Evolutionary conservation across 2,888 invertebrate species (phyloP).

Genomic region (Archips xylosteana): DNA sequence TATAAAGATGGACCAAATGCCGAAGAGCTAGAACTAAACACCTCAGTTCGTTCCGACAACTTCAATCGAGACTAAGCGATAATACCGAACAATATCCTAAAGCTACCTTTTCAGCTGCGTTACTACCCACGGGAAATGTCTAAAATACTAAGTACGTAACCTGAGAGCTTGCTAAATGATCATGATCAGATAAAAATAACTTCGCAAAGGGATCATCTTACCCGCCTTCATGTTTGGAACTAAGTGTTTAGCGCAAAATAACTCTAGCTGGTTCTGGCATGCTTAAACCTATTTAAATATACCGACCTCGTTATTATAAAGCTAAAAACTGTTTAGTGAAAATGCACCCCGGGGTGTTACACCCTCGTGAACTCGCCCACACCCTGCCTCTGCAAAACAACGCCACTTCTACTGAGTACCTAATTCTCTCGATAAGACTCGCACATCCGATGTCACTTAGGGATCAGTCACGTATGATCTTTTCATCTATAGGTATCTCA

Average conservation of each 20-base stretch:
- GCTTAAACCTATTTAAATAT: neutral
- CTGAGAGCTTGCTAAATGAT: neutral
- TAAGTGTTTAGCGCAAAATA: neutral
- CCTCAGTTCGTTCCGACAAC: no score
- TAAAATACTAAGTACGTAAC: neutral
- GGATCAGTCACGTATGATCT: neutral
- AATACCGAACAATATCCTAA: no score
- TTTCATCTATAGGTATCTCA: neutral
- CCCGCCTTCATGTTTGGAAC: neutral
- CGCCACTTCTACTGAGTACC: constrained; percentile 4
- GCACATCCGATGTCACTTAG: neutral
- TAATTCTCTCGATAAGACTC: constrained; percentile 20
- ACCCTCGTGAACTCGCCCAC: constrained; percentile 28
- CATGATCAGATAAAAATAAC: neutral
- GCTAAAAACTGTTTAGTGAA: constrained; percentile 22
- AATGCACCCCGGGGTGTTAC: constrained; percentile 12
- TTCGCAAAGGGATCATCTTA: neutral
- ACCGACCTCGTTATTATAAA: neutral
- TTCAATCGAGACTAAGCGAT: no score
- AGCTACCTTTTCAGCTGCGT: no score
- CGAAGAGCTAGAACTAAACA: no score
- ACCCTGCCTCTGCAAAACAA: constrained; percentile 11
- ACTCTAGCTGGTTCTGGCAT: neutral
- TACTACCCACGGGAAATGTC: neutral
- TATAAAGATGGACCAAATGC: no score